Conservation (phyloP, 2,797 vertebrate genomes). For the Thamnophis elegans region DNA sequence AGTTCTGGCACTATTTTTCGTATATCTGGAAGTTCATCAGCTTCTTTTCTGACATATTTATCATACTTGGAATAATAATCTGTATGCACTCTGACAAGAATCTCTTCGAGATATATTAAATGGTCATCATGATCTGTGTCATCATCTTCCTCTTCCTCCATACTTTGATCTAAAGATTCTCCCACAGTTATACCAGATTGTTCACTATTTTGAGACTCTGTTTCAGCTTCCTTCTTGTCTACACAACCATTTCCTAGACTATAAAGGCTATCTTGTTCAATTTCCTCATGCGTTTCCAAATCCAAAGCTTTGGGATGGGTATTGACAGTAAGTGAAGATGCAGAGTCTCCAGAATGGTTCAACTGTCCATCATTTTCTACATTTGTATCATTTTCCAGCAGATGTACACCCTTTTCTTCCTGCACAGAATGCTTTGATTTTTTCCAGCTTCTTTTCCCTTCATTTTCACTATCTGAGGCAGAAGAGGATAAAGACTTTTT, state of each 20-base stretch:
- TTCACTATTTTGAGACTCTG: slow-evolving; percentile 94
- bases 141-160: slow-evolving; percentile 85
- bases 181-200: slow-evolving; percentile 92
- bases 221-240: slow-evolving; percentile 88
- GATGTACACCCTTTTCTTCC: slow-evolving; percentile 41
- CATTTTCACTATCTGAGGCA: slow-evolving; percentile 62
- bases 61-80: slow-evolving; percentile 92
- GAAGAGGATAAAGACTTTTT: slow-evolving; percentile 63
- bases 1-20: slow-evolving; percentile 92
- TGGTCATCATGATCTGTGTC: slow-evolving; percentile 90
- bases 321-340: slow-evolving; percentile 5
- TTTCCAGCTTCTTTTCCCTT: slow-evolving; percentile 70
- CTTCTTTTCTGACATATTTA: slow-evolving; percentile 78
- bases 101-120: slow-evolving; percentile 93
- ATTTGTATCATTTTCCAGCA: slow-evolving; percentile 27
- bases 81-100: slow-evolving; percentile 87
- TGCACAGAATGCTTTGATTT: slow-evolving; percentile 43
- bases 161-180: slow-evolving; percentile 91
- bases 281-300: slow-evolving; percentile 65
- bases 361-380: slow-evolving; percentile 37
- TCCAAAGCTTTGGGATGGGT: slow-evolving; percentile 55
- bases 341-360: slow-evolving; percentile 59
- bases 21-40: slow-evolving; percentile 84
- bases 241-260: slow-evolving; percentile 85
- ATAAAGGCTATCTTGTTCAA: slow-evolving; percentile 77